phyloP scores from a whole-genome alignment of 1,140 invertebrate genomes.

The Diorhabda sublineata region DNA sequence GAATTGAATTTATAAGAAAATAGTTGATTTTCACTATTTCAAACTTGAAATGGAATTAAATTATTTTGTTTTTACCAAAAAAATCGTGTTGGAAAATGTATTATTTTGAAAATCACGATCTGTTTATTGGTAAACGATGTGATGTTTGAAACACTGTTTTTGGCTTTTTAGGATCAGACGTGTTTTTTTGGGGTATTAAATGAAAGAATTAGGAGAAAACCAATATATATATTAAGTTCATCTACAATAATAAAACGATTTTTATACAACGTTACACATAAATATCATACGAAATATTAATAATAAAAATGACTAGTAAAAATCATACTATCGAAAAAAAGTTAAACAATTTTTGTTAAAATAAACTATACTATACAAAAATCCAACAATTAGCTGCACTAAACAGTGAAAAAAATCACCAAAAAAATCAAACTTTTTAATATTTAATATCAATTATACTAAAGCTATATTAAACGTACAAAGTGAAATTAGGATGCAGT shows the following conservation, averaged over 20 bases:
- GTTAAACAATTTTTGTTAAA: slow-evolving; percentile 34
- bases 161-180: too few species aligned
- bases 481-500: too few species aligned
- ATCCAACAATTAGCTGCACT: slow-evolving; percentile 35
- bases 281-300: slow-evolving; percentile 28
- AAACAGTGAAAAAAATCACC: slow-evolving; percentile 24
- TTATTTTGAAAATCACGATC: too few species aligned
- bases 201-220: slow-evolving; percentile 26
- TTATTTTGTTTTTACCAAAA: too few species aligned
- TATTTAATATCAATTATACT: slow-evolving; percentile 18
- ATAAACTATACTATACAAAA: slow-evolving; percentile 43
- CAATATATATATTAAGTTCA: slow-evolving; percentile 28
- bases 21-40: too few species aligned
- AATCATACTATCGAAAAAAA: slow-evolving; percentile 32
- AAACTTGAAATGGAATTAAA: too few species aligned
- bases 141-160: too few species aligned
- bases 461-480: slow-evolving; percentile 5
- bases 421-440: slow-evolving; percentile 18
- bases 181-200: not conserved
- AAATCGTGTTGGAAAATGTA: too few species aligned
- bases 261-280: slow-evolving; percentile 41
- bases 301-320: slow-evolving; percentile 45
- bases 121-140: too few species aligned
- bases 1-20: too few species aligned
- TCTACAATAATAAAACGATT: slow-evolving; percentile 37